A percentile compares a stretch with the other conserved stretches of the same genome.
Evolutionary conservation across 2,888 invertebrate genomes (phyloP).

Genomic region (Fabriciana adippe): DNA sequence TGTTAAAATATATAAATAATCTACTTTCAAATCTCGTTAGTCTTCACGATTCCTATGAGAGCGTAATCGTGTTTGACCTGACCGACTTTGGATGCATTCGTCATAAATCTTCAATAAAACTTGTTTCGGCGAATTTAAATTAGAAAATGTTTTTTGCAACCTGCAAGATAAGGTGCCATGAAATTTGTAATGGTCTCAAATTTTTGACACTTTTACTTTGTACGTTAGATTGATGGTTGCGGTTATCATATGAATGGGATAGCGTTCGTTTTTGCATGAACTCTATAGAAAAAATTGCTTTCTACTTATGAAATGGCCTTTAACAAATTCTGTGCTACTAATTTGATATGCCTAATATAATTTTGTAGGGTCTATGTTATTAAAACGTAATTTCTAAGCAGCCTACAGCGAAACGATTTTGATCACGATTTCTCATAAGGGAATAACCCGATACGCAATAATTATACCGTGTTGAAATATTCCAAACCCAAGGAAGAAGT

Average conservation of each 20-base stretch:
- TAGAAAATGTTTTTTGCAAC: slow-evolving; percentile 35
- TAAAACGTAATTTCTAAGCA: slow-evolving; percentile 17
- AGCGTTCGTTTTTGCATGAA: neutral
- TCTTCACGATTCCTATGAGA: slow-evolving; percentile 69
- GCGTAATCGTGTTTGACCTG: slow-evolving; percentile 62
- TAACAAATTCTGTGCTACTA: neutral
- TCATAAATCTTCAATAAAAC: slow-evolving; percentile 32
- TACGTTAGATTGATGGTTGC: neutral
- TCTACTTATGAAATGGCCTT: too few relatives aligned
- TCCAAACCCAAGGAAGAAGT: slow-evolving; percentile 29
- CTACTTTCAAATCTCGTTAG: slow-evolving; percentile 61
- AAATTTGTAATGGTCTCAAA: slow-evolving; percentile 25
- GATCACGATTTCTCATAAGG: slow-evolving; percentile 27
- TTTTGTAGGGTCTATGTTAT: slow-evolving; percentile 13
- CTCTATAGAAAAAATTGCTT: too few relatives aligned
- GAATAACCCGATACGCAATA: slow-evolving; percentile 37
- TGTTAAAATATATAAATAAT: slow-evolving; percentile 52
- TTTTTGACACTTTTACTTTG: slow-evolving; percentile 5
- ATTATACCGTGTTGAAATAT: slow-evolving; percentile 34
- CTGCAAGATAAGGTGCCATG: slow-evolving; percentile 20
- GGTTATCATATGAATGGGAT: neutral
- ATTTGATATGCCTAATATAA: neutral
- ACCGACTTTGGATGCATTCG: slow-evolving; percentile 46
- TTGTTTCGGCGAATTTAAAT: slow-evolving; percentile 34
- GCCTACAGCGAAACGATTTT: slow-evolving; percentile 33